Percentiles rank a stretch among this genome's conserved stretches.
Evolutionary conservation across 2,797 vertebrate species (phyloP).

Genomic region (Limnodromus scolopaceus): DNA sequence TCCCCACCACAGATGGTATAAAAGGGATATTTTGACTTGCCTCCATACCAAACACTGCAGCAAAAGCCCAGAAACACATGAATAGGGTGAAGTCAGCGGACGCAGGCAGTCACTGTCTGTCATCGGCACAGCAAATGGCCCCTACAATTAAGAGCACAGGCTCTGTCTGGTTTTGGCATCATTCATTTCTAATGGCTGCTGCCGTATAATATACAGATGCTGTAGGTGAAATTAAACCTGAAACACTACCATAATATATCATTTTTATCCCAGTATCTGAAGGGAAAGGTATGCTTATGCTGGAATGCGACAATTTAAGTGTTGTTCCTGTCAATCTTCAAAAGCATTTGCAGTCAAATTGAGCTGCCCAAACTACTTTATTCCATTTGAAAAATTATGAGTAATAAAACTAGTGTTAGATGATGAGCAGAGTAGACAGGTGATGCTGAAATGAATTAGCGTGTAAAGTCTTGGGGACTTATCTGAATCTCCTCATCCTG

Average conservation of each 20-base stretch:
- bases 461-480: neutral
- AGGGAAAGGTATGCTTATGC: neutral
- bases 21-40: neutral
- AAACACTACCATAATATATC: neutral
- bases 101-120: constrained; percentile 15
- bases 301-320: constrained; percentile 28
- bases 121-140: constrained; percentile 28
- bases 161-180: constrained; percentile 45
- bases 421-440: neutral
- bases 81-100: neutral
- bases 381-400: neutral
- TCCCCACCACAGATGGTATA: neutral
- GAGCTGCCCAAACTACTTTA: neutral
- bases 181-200: constrained; percentile 12
- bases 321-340: constrained; percentile 33
- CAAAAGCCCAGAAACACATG: neutral
- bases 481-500: neutral
- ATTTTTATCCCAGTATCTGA: constrained; percentile 7
- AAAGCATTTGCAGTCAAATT: neutral
- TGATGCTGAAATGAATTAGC: neutral
- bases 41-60: neutral
- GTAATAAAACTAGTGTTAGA: neutral
- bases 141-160: constrained; percentile 23
- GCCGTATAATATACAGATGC: neutral
- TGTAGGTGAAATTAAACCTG: constrained; percentile 27